Percentiles rank a stretch among this genome's conserved stretches.
Evolutionary conservation across 2,888 invertebrate genomes (phyloP).

Genomic region (Cantharis nigra): DNA sequence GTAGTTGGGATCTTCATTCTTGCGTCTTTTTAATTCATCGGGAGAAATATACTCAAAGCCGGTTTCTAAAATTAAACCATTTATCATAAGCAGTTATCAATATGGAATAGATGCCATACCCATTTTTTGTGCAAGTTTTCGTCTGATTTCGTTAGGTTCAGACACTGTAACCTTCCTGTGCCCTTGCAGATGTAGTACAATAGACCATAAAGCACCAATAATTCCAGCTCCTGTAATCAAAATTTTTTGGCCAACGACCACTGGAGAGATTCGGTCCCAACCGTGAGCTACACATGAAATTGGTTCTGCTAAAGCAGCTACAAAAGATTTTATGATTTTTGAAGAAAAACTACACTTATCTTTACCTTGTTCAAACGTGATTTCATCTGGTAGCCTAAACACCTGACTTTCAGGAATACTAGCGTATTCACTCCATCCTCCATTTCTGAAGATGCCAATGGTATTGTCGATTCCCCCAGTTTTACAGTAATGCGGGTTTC

Average conservation of each 20-base stretch:
- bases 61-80: conserved; percentile 56
- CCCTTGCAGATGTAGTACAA: conserved; percentile 68
- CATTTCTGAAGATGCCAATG: conserved; percentile 67
- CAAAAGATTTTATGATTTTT: conserved; percentile 6
- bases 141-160: conserved; percentile 63
- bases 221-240: conserved; percentile 74
- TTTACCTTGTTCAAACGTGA: conserved; percentile 64
- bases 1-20: conserved; percentile 50
- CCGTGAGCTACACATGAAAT: conserved; percentile 73
- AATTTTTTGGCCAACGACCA: conserved; percentile 65
- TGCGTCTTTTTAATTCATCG: conserved; percentile 56
- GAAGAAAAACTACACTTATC: too few species aligned
- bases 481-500: conserved; percentile 68
- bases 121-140: conserved; percentile 59
- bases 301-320: conserved; percentile 70
- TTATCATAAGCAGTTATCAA: not conserved
- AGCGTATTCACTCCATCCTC: conserved; percentile 73
- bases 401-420: conserved; percentile 66
- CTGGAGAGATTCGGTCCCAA: conserved; percentile 65
- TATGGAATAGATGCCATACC: conserved; percentile 47
- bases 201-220: conserved; percentile 73
- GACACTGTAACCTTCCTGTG: conserved; percentile 71
- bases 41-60: conserved; percentile 65
- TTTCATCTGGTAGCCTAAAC: conserved; percentile 60
- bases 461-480: conserved; percentile 66